These are phyloP conservation scores for Hydrozoanthus gracilis DNA, from an alignment of 92 coral and sea anemone genomes.

Conservation along the genomic window DNA sequence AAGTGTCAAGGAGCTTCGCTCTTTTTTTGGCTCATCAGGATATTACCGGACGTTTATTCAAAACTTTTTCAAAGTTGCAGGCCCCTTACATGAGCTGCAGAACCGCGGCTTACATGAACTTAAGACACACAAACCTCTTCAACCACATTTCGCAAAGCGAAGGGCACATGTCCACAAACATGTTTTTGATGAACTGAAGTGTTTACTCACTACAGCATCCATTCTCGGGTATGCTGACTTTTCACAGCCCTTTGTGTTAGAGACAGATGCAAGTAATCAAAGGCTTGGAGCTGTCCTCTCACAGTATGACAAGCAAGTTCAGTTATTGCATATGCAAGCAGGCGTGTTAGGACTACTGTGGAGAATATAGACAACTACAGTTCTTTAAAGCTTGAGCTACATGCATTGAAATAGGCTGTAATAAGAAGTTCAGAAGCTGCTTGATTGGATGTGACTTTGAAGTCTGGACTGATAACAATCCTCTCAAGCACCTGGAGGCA, in stretches of 20 bases:
- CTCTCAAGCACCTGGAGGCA: constrained; percentile 64
- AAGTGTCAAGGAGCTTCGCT: constrained; percentile 47
- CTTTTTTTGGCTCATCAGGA: constrained; percentile 50
- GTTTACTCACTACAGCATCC: constrained; percentile 32
- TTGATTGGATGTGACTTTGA: constrained; percentile 14
- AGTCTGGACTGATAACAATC: constrained; percentile 59
- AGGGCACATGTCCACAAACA: constrained; percentile 37
- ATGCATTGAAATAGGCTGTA: constrained; percentile 46
- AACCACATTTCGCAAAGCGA: background rate
- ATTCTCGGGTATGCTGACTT: constrained; percentile 45
- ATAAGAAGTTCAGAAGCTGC: constrained; percentile 32
- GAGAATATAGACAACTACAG: constrained; percentile 45
- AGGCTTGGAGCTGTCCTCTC: constrained; percentile 44
- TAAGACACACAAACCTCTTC: background rate
- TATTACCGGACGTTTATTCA: constrained; percentile 53
- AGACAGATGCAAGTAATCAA: constrained; percentile 37
- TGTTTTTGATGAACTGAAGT: constrained; percentile 20
- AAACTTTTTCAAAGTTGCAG: constrained; percentile 45
- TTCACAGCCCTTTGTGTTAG: constrained; percentile 46
- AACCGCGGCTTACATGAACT: constrained; percentile 14
- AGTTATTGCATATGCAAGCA: constrained; percentile 38
- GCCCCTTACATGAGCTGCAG: constrained; percentile 50
- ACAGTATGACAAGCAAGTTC: constrained; percentile 35
- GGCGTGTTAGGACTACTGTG: constrained; percentile 37
- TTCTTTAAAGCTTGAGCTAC: constrained; percentile 48